A percentile compares a stretch with the other conserved stretches of the same genome.
These are phyloP conservation scores for Phortica variegata DNA, from an alignment of 1,140 invertebrate genomes.

Conservation along the genomic window DNA sequence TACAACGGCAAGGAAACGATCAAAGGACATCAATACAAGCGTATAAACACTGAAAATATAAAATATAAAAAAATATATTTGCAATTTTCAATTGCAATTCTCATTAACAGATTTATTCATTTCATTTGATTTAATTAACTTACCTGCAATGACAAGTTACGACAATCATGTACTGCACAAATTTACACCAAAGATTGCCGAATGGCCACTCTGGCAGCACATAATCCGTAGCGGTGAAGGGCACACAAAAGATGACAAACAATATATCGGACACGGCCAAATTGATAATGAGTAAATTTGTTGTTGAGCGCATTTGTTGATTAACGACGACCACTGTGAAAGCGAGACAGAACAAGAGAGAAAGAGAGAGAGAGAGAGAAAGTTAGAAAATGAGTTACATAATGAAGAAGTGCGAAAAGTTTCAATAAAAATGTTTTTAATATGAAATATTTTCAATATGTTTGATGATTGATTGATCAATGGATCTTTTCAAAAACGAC, in stretches of 20 bases:
- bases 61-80: no score
- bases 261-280: slow-evolving; percentile 86
- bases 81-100: no score
- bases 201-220: slow-evolving; percentile 88
- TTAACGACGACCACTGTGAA: slow-evolving; percentile 81
- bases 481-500: neutral
- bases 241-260: slow-evolving; percentile 93
- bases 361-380: neutral
- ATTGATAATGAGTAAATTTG: slow-evolving; percentile 89
- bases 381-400: neutral
- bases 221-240: slow-evolving; percentile 69
- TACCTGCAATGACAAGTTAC: slow-evolving; percentile 82
- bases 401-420: no score
- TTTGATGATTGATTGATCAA: neutral
- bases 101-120: no score
- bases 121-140: slow-evolving; percentile 60
- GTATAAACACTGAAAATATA: slow-evolving; percentile 69
- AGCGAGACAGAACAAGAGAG: slow-evolving; percentile 52
- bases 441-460: neutral
- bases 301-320: slow-evolving; percentile 89
- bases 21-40: slow-evolving; percentile 91
- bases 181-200: slow-evolving; percentile 86
- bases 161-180: slow-evolving; percentile 81
- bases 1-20: slow-evolving; percentile 92
- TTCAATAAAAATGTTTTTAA: neutral